A percentile compares a stretch with the other conserved stretches of the same genome.
phyloP scores from a whole-genome alignment of 2,797 vertebrate species.

The Cuniculus paca region DNA sequence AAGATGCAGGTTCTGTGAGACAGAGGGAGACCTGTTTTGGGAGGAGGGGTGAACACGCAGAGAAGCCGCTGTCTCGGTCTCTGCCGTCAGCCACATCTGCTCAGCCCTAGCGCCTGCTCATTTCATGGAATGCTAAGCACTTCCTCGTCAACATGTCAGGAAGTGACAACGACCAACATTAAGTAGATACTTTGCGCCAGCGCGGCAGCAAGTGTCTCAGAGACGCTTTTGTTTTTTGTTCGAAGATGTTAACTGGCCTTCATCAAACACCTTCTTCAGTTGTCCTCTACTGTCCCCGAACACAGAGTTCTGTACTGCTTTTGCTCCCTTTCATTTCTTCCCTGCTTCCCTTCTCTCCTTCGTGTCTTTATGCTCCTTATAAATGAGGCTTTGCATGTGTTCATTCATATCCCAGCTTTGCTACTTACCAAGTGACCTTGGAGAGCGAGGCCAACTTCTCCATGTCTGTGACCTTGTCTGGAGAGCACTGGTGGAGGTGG shows the following conservation, averaged over 20 bases:
- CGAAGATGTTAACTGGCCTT: slow-evolving; percentile 81
- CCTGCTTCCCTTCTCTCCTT: neutral
- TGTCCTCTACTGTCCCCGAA: neutral
- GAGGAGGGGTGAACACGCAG: neutral
- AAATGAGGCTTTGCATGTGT: neutral
- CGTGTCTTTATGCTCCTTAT: neutral
- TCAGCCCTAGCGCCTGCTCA: slow-evolving; percentile 80
- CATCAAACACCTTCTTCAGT: slow-evolving; percentile 53
- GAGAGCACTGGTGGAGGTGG: neutral
- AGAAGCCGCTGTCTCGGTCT: neutral
- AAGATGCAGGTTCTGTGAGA: slow-evolving; percentile 6
- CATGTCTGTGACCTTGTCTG: neutral
- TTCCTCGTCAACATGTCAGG: slow-evolving; percentile 84
- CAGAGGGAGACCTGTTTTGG: neutral
- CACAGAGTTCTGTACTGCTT: neutral
- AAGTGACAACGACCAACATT: slow-evolving; percentile 83
- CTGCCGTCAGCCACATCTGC: slow-evolving; percentile 67
- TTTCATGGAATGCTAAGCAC: slow-evolving; percentile 85
- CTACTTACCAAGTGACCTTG: neutral
- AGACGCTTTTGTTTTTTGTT: slow-evolving; percentile 84
- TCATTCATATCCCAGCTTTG: neutral
- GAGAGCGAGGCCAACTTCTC: neutral
- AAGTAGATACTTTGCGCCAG: slow-evolving; percentile 85
- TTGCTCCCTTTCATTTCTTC: neutral
- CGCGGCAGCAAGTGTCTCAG: slow-evolving; percentile 82